Evolutionary conservation across 1,140 invertebrate genomes (phyloP).

Genomic region (Melanaphis sacchari): DNA sequence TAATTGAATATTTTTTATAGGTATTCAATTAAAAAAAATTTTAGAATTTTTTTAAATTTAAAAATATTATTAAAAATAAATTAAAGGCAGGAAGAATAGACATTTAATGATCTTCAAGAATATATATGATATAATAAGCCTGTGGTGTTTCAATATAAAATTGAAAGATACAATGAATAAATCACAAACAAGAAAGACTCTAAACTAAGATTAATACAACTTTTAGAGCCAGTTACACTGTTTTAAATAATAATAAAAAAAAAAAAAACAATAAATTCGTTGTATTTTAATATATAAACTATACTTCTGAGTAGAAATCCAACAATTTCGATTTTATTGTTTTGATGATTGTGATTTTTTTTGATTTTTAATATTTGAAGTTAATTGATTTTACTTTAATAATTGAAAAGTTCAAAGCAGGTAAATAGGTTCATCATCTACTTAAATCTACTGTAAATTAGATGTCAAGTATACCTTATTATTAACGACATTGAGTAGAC

Average conservation of each 20-base stretch:
- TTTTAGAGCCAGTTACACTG: background rate
- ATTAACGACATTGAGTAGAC: no score
- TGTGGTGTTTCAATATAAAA: background rate
- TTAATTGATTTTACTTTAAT: no score
- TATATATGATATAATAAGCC: background rate
- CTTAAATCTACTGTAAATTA: no score
- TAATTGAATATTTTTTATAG: background rate
- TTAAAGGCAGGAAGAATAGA: background rate
- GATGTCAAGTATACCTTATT: no score
- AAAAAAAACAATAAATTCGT: background rate
- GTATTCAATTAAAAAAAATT: background rate
- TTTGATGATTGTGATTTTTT: no score
- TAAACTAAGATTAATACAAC: background rate
- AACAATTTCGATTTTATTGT: no score
- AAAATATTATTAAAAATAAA: background rate
- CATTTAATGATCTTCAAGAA: background rate
- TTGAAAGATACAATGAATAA: background rate
- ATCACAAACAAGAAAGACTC: background rate
- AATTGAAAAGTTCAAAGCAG: no score
- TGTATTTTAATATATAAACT: background rate
- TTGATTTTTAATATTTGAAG: no score
- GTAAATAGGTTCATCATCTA: no score
- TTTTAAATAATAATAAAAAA: background rate
- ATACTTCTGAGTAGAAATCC: no score
- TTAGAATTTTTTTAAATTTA: background rate